phyloP scores from a whole-genome alignment of 2,888 invertebrate genomes.

The Acanthosepion pharaonis region DNA sequence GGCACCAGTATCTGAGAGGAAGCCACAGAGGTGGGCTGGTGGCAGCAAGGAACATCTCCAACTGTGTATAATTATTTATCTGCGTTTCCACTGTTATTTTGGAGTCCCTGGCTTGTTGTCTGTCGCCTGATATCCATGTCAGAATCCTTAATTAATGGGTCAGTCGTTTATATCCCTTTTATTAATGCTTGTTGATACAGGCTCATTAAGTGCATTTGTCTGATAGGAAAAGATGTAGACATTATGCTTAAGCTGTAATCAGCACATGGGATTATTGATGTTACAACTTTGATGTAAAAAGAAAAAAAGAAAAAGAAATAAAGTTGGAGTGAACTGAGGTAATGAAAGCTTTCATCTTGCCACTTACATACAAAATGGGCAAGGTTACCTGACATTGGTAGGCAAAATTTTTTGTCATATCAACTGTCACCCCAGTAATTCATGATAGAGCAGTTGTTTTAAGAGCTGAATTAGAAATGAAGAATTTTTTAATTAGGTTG shows the following conservation, averaged over 20 bases:
- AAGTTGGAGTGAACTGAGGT: background rate
- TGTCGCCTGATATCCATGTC: background rate
- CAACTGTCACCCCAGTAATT: too few relatives aligned
- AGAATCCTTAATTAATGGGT: background rate
- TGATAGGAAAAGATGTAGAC: background rate
- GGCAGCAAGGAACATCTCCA: background rate
- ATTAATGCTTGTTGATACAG: background rate
- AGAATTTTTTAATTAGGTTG: too few relatives aligned
- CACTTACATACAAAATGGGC: background rate
- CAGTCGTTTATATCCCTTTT: background rate
- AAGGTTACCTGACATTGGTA: too few relatives aligned
- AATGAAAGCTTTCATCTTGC: background rate
- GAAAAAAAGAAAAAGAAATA: background rate
- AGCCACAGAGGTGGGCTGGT: slow-evolving; percentile 11
- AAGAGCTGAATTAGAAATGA: too few relatives aligned
- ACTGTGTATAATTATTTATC: slow-evolving; percentile 1
- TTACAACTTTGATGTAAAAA: background rate
- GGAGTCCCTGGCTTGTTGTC: background rate
- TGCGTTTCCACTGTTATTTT: background rate
- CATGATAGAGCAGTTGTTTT: too few relatives aligned
- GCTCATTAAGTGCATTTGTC: background rate
- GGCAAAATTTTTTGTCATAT: too few relatives aligned
- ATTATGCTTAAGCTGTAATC: background rate
- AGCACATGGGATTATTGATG: background rate
- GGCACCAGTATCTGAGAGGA: slow-evolving; percentile 16